Conservation (phyloP, 2,113 vertebrate species). For the Dasyurus viverrinus region DNA sequence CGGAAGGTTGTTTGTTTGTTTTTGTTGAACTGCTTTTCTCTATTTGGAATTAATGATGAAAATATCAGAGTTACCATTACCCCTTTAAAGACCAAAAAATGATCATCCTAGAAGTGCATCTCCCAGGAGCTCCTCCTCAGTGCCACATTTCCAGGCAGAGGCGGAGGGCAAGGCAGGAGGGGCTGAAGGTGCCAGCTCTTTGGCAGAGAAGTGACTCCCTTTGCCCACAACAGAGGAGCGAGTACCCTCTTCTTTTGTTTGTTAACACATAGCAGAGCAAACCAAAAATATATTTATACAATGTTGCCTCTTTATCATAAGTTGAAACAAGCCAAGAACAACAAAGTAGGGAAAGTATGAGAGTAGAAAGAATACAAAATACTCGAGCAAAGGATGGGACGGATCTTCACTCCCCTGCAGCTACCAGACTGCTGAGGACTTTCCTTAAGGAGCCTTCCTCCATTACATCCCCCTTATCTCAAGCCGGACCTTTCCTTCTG, state of each 20-base stretch:
- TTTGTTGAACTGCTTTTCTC: background rate
- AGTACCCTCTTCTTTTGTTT: background rate
- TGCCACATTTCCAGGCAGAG: background rate
- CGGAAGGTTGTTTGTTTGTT: background rate
- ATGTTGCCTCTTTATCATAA: background rate
- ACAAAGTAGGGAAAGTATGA: background rate
- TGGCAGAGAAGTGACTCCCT: background rate
- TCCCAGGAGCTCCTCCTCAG: background rate
- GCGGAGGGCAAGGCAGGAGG: background rate
- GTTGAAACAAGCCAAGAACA: constrained; percentile 4
- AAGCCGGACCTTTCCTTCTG: too few relatives aligned
- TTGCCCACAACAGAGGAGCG: background rate
- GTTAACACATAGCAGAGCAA: background rate
- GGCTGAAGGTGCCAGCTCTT: background rate
- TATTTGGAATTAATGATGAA: background rate
- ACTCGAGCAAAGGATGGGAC: constrained; percentile 69
- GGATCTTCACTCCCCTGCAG: background rate
- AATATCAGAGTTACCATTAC: background rate
- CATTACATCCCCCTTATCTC: too few relatives aligned
- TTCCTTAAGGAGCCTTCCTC: too few relatives aligned
- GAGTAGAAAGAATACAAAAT: background rate
- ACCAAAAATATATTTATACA: too few relatives aligned
- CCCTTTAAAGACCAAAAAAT: background rate
- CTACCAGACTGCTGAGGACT: background rate
- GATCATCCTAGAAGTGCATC: background rate